Percentiles rank a stretch among this genome's conserved stretches.
Evolutionary conservation across 2,888 invertebrate genomes (phyloP).

Genomic region (Epinotia ramella): DNA sequence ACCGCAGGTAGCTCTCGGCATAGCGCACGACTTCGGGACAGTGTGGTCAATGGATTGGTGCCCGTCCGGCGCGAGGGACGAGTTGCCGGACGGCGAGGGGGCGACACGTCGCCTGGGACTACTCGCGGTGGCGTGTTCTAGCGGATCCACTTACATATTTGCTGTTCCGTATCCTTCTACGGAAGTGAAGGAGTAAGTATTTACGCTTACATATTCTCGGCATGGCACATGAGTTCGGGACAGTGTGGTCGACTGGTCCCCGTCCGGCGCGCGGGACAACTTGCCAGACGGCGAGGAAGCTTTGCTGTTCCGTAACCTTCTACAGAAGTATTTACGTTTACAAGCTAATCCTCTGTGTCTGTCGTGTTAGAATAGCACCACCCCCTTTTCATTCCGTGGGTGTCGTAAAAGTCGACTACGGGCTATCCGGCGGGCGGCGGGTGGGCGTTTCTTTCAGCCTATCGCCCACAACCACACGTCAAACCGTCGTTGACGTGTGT

Average conservation of each 20-base stretch:
- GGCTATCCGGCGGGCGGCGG: too few species aligned
- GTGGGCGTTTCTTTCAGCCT: too few species aligned
- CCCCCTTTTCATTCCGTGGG: too few species aligned
- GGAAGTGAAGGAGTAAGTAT: slow-evolving; percentile 60
- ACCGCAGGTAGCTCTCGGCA: slow-evolving; percentile 80
- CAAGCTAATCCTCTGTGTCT: too few species aligned
- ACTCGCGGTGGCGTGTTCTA: slow-evolving; percentile 88
- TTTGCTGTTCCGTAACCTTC: slow-evolving; percentile 84
- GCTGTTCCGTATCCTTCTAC: slow-evolving; percentile 81
- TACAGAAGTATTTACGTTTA: slow-evolving; percentile 52
- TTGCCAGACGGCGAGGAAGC: slow-evolving; percentile 39
- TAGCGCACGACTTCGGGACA: slow-evolving; percentile 87
- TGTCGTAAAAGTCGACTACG: too few species aligned
- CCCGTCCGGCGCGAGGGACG: slow-evolving; percentile 88
- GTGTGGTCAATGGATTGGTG: slow-evolving; percentile 91
- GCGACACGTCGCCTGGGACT: slow-evolving; percentile 85
- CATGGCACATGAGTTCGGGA: slow-evolving; percentile 87
- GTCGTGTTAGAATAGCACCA: too few species aligned
- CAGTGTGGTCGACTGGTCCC: slow-evolving; percentile 91
- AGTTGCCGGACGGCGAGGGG: slow-evolving; percentile 27
- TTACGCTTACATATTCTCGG: slow-evolving; percentile 48
- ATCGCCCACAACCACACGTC: too few species aligned
- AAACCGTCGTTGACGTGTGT: too few species aligned
- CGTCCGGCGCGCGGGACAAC: slow-evolving; percentile 87
- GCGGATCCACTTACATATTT: slow-evolving; percentile 87